These are phyloP conservation scores for Drosophila yakuba DNA, from an alignment of 1,140 invertebrate species.

Conservation along the genomic window DNA sequence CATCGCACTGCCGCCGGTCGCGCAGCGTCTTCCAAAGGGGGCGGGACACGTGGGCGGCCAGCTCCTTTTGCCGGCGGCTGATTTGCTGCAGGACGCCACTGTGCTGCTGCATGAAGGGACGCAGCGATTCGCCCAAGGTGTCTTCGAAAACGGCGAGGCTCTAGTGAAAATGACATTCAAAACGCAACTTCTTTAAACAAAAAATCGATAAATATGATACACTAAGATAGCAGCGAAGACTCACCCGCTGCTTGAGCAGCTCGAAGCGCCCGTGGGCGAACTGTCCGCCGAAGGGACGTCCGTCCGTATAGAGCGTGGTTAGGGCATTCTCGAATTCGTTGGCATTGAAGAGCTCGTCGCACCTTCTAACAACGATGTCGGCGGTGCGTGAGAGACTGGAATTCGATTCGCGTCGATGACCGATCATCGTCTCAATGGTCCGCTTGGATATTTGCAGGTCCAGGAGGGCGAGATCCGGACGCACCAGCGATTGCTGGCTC, in stretches of 20 bases:
- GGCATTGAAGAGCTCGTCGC: conserved; percentile 38
- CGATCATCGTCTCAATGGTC: not conserved
- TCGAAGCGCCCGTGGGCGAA: conserved; percentile 1
- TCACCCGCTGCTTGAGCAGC: conserved; percentile 11
- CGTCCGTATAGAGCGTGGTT: conserved; percentile 14
- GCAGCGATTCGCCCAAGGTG: conserved; percentile 23
- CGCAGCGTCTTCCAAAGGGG: conserved; percentile 58
- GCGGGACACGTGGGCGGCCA: conserved; percentile 8
- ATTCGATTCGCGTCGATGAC: not conserved
- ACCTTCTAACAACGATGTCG: conserved; percentile 10
- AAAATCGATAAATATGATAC: not conserved
- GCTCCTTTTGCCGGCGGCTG: not conserved
- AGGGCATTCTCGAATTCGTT: conserved; percentile 55
- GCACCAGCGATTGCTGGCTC: conserved; percentile 23
- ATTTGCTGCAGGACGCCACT: not conserved
- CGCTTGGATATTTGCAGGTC: conserved; percentile 29
- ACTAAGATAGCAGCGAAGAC: not conserved
- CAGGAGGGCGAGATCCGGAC: conserved; percentile 17
- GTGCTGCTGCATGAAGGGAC: conserved; percentile 36
- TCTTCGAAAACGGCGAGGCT: conserved; percentile 30
- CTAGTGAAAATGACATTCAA: conserved; percentile 4
- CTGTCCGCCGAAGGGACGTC: not conserved
- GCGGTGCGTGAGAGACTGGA: not conserved
- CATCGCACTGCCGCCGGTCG: conserved; percentile 58
- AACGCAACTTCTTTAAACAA: not conserved